These are phyloP conservation scores for Trachops cirrhosus DNA, from an alignment of 2,797 vertebrate genomes.

Conservation along the genomic window DNA sequence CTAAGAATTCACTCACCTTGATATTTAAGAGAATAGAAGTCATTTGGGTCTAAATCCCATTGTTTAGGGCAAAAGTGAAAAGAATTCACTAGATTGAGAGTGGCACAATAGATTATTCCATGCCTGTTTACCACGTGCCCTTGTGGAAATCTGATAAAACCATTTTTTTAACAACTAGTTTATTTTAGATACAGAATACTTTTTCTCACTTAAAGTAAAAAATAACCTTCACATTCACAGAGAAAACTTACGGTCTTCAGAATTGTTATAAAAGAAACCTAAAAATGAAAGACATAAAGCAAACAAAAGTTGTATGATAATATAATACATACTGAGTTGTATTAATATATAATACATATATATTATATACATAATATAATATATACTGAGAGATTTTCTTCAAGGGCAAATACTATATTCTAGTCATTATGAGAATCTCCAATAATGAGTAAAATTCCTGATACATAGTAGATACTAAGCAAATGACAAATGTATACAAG, in stretches of 20 bases:
- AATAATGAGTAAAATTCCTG: neutral
- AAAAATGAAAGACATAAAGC: neutral
- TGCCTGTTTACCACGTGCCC: neutral
- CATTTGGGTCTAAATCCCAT: neutral
- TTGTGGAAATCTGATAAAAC: neutral
- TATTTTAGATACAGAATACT: neutral
- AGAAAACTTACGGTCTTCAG: neutral
- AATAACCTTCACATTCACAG: neutral
- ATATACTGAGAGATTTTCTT: neutral
- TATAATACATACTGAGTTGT: neutral
- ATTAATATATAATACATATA: too few species aligned
- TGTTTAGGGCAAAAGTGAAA: neutral
- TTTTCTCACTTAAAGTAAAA: neutral
- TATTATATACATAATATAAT: neutral
- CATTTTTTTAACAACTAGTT: neutral
- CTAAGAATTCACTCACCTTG: neutral
- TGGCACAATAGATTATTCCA: neutral
- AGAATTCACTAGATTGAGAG: neutral
- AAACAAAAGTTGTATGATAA: neutral
- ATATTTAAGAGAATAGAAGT: neutral
- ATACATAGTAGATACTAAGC: neutral
- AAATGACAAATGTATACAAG: neutral
- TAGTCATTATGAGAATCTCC: neutral
- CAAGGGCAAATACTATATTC: neutral
- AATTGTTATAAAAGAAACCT: neutral